These are phyloP conservation scores for Tenthredo notha DNA, from an alignment of 2,888 invertebrate species.

Conservation along the genomic window DNA sequence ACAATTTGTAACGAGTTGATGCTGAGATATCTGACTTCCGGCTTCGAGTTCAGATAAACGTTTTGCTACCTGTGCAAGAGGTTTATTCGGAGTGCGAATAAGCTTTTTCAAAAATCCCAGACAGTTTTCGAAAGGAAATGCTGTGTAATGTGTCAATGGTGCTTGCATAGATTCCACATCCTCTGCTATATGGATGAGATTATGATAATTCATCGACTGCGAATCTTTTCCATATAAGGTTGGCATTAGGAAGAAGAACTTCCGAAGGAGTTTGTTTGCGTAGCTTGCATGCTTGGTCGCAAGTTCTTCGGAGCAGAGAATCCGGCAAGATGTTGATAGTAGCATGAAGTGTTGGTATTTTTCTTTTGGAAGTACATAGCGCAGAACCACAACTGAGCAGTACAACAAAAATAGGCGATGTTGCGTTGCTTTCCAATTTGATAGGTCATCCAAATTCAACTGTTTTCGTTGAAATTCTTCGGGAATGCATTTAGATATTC, in stretches of 20 bases:
- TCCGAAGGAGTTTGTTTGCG: not conserved
- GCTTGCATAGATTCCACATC: not conserved
- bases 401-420: not conserved
- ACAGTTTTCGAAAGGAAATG: not conserved
- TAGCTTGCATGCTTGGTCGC: not conserved
- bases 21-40: no score
- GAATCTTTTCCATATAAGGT: not conserved
- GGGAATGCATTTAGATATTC: not conserved
- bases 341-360: not conserved
- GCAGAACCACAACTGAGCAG: not conserved
- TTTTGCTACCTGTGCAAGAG: not conserved
- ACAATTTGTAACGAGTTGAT: no score
- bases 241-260: not conserved
- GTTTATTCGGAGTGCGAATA: not conserved
- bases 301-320: not conserved
- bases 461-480: not conserved
- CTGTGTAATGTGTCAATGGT: not conserved
- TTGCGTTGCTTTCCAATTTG: not conserved
- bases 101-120: not conserved
- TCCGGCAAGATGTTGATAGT: not conserved
- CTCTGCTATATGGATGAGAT: not conserved
- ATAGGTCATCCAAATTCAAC: not conserved
- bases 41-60: not conserved
- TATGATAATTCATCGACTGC: not conserved
- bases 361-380: not conserved